A percentile compares a stretch with the other conserved stretches of the same genome.
phyloP scores from a whole-genome alignment of 1,140 invertebrate genomes.

The Magallana gigas region DNA sequence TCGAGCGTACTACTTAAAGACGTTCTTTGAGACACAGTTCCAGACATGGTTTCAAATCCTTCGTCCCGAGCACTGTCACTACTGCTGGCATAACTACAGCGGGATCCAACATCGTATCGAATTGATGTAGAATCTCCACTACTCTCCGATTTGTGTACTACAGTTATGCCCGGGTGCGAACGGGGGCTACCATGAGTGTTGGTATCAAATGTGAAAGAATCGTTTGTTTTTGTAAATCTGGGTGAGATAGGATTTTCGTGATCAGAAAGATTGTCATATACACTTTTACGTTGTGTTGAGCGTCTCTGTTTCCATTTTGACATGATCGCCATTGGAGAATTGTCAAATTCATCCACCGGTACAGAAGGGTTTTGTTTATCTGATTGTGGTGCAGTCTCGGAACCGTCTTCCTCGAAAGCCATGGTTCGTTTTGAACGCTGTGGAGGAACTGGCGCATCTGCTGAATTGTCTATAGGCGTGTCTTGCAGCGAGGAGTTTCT shows the following conservation, averaged over 20 bases:
- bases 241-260: conserved; percentile 52
- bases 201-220: conserved; percentile 33
- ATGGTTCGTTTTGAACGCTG: conserved; percentile 15
- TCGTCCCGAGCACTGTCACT: conserved; percentile 73
- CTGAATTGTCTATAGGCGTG: conserved; percentile 39
- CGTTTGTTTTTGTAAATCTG: conserved; percentile 39
- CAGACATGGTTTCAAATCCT: conserved; percentile 77
- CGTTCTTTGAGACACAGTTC: conserved; percentile 76
- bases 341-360: conserved; percentile 57
- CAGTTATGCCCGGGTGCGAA: conserved; percentile 44
- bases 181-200: conserved; percentile 50
- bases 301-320: conserved; percentile 72
- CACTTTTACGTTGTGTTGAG: conserved; percentile 58
- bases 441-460: conserved; percentile 42
- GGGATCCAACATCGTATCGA: conserved; percentile 71
- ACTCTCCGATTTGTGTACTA: conserved; percentile 59
- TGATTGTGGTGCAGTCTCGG: conserved; percentile 41
- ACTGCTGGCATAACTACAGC: conserved; percentile 73
- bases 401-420: conserved; percentile 25
- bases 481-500: conserved; percentile 43
- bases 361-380: conserved; percentile 33
- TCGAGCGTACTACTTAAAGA: conserved; percentile 77
- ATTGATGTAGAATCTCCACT: conserved; percentile 63
- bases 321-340: conserved; percentile 65
- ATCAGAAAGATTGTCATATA: conserved; percentile 69